Base-by-base conservation (phyloP, 2,888 invertebrate genomes). In the Pseudanteris insignis region DNA sequence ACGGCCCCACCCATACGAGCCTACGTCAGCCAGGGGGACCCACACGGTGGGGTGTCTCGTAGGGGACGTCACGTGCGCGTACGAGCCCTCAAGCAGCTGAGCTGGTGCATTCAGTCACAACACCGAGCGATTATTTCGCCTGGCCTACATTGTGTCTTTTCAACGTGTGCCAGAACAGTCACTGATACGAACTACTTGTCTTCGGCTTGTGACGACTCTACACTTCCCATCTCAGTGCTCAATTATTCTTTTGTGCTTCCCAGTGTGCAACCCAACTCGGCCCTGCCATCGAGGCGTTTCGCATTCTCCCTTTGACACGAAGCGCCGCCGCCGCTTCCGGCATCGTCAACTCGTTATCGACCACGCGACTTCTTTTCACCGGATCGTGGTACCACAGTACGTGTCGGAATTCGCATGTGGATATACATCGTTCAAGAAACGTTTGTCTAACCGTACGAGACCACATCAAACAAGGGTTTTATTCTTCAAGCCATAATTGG, bases 101-200 rank as follows among this genome's bases (percentile, higher is more conserved):
- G 40, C 15, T 28, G 40, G 30, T 43, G 51, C n/a, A 25, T 37
- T 32, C 53, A 26, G 33, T 37, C 24, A 5, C 25, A 41, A 26
- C 37, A 34, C 26, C 37, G 48, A 34, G 24, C 51, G 51, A 59
- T 59, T 53, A 59, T 51, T 59, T 36, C 25, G 30, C n/a, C 53
- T 59, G 47, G 41, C 59, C 59, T 59, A 53, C 30, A 59, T 59
- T 21, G 25, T 32, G 26, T 26, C 21, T 14, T 58, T 58, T 50
- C 32, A 40, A 25, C n/a, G 38, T 44, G 58, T 50, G 58, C 43
- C 47, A 11, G 53, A 46, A 47, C 51, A 47, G 46, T 37, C 33
- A 32, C 41, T 18, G 59, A 58, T 58, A 58, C 44, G 40, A 44
- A 50, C 58, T 58, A 58, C 50, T 44, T 44, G 33, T 43, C 47